Conservation (phyloP, 2,113 vertebrate genomes). For the Etheostoma cragini region DNA sequence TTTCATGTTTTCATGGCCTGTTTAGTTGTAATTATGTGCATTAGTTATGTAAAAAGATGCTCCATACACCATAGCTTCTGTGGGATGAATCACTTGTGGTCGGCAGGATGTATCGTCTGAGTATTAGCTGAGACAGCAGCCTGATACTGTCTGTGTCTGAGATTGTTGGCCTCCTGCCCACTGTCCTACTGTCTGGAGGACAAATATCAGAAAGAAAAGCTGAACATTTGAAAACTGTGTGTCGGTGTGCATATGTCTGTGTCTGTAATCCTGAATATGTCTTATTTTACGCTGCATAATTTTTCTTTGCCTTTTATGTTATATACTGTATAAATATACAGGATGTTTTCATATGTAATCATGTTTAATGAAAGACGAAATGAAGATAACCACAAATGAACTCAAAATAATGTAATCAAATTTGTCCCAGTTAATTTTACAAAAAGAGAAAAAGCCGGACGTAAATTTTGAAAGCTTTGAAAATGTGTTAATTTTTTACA, state of each 20-base stretch:
- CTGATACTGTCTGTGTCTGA: constrained; percentile 67
- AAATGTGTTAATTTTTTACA: constrained; percentile 39
- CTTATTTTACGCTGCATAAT: neutral
- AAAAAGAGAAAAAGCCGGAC: constrained; percentile 57
- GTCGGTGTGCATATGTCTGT: neutral
- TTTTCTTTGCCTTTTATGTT: neutral
- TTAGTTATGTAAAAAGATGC: neutral
- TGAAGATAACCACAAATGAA: constrained; percentile 57
- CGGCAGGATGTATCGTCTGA: constrained; percentile 63
- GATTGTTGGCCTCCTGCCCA: constrained; percentile 57
- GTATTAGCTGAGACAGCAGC: constrained; percentile 55
- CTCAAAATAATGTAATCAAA: constrained; percentile 65
- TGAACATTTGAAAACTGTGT: constrained; percentile 7
- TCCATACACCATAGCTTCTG: constrained; percentile 1
- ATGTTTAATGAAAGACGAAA: neutral
- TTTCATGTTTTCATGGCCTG: constrained; percentile 4
- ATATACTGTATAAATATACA: neutral
- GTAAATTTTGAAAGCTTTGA: constrained; percentile 1
- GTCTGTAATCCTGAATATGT: neutral
- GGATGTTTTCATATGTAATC: neutral
- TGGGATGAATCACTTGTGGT: constrained; percentile 62
- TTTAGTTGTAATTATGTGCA: neutral
- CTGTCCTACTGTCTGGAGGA: constrained; percentile 41
- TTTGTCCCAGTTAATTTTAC: constrained; percentile 8
- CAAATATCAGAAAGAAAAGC: constrained; percentile 4